These are phyloP conservation scores for Gymnothorax reevesii DNA, from an alignment of 2,797 vertebrate genomes.

Conservation along the genomic window DNA sequence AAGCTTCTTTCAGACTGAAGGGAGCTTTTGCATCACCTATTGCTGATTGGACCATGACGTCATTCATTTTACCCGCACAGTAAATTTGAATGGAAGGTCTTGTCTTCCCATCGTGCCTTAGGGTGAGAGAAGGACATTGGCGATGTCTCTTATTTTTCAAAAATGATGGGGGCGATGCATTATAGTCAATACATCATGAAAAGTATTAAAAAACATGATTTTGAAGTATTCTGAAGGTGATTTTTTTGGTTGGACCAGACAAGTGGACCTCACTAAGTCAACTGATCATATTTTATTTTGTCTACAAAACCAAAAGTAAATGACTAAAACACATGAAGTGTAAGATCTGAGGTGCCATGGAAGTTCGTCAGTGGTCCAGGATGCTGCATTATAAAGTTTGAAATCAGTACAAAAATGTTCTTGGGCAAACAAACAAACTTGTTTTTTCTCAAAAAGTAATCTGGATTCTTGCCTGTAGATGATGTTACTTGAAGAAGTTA, in stretches of 20 bases:
- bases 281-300: too few species aligned
- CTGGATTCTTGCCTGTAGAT: neutral
- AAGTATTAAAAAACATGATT: neutral
- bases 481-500: too few species aligned
- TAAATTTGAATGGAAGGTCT: slow-evolving; percentile 53
- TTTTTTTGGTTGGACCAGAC: neutral
- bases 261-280: too few species aligned
- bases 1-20: neutral
- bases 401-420: neutral
- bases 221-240: too few species aligned
- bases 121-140: slow-evolving; percentile 27
- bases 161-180: neutral
- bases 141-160: neutral
- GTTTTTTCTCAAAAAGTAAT: neutral
- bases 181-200: neutral
- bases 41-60: slow-evolving; percentile 46
- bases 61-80: slow-evolving; percentile 34
- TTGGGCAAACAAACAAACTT: neutral
- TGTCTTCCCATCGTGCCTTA: slow-evolving; percentile 48
- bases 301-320: neutral
- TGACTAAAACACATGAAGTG: neutral
- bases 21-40: neutral
- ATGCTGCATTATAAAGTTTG: neutral
- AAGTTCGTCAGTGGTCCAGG: neutral
- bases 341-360: neutral